These are phyloP conservation scores for Rhynchonycteris naso DNA, from an alignment of 2,797 vertebrate species.

Conservation along the genomic window DNA sequence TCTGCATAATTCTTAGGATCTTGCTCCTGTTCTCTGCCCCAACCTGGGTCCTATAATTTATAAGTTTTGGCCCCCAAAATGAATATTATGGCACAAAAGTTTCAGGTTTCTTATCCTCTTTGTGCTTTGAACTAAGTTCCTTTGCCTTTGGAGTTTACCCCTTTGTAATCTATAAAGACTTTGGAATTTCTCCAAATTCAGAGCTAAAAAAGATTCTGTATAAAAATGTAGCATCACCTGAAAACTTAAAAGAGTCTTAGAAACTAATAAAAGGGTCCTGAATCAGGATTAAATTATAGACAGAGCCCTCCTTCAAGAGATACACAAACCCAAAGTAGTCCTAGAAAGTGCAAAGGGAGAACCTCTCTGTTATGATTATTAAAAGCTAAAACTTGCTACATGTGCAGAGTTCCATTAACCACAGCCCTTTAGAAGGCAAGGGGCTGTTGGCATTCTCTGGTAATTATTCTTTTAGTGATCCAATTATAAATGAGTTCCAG, in stretches of 20 bases:
- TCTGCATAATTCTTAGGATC: background rate
- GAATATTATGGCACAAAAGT: background rate
- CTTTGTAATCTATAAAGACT: background rate
- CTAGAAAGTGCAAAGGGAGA: background rate
- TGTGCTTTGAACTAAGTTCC: background rate
- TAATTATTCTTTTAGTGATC: background rate
- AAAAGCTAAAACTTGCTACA: background rate
- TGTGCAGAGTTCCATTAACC: background rate
- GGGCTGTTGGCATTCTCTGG: background rate
- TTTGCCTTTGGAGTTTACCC: background rate
- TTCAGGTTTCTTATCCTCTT: background rate
- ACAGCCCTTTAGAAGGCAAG: background rate
- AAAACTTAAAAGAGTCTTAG: conserved; percentile 31
- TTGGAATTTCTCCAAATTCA: background rate
- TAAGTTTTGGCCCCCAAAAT: background rate
- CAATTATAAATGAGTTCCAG: background rate
- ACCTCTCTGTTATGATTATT: background rate
- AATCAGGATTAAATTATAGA: background rate
- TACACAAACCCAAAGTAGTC: background rate
- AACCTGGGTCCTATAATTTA: background rate
- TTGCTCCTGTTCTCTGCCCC: background rate
- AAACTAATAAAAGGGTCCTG: background rate
- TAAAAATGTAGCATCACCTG: background rate
- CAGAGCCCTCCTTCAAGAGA: background rate
- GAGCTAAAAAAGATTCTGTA: background rate